A percentile compares a stretch with the other conserved stretches of the same genome.
Conservation (phyloP, 1,140 invertebrate genomes). For the Cotesia vestalis region DNA sequence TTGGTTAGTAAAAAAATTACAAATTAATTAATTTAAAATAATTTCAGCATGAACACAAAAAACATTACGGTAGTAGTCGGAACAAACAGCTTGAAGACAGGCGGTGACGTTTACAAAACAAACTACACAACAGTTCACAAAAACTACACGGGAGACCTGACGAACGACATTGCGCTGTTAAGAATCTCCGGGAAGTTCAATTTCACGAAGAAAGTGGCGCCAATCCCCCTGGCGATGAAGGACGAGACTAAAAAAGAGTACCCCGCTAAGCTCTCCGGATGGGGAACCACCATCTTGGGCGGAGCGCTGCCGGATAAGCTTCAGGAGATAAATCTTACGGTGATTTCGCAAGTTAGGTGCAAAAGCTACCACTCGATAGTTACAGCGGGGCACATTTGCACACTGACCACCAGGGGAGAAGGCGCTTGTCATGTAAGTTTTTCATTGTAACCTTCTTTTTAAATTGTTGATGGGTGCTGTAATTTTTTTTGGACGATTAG, state of each 20-base stretch:
- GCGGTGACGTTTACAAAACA: conserved; percentile 47
- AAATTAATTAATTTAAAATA: too few relatives aligned
- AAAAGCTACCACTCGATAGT: conserved; percentile 32
- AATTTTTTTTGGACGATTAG: conserved; percentile 40
- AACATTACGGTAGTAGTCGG: conserved; percentile 39
- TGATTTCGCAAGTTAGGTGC: conserved; percentile 40
- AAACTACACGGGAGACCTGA: conserved; percentile 45
- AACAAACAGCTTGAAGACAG: conserved; percentile 41
- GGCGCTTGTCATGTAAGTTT: conserved; percentile 69
- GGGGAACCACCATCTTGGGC: conserved; percentile 55
- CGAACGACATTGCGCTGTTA: conserved; percentile 65
- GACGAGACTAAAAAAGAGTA: conserved; percentile 42
- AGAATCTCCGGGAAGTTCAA: conserved; percentile 49
- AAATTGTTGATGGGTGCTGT: neutral
- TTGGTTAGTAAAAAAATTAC: too few relatives aligned
- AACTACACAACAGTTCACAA: conserved; percentile 54
- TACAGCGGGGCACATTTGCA: conserved; percentile 67
- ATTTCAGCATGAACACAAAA: neutral
- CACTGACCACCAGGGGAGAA: conserved; percentile 68
- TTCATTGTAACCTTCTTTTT: too few relatives aligned
- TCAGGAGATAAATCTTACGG: conserved; percentile 41
- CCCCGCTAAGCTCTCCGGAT: conserved; percentile 56
- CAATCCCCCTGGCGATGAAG: conserved; percentile 38
- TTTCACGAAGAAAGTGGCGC: conserved; percentile 51
- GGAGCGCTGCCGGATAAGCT: conserved; percentile 43